Base-by-base conservation (phyloP, 2,888 invertebrate species). In the Drosophila percnosoma region DNA sequence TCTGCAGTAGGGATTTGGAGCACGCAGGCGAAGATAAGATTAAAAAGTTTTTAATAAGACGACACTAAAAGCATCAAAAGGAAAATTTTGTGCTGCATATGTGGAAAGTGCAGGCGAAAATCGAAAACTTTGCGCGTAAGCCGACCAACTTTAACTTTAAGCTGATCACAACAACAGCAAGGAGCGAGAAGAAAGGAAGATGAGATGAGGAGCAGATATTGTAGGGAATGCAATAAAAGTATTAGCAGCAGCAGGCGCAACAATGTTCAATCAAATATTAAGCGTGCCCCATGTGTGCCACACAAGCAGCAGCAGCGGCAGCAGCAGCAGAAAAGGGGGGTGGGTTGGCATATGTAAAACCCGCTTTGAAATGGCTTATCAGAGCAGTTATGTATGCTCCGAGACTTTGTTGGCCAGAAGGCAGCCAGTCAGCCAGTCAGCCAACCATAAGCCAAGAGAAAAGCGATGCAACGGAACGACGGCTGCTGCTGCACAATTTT, bases 1-100 rank as follows among this genome's bases (percentile, higher is more conserved):
- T 58, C 31, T 75, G 51, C 5, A 18, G 8, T 21, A 2, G 1
- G 7, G 18, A 7, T 7, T 21, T 8, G 27, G 18, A 27, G 33
- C 21, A 40, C 24, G 15, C 33, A 24, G 48, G 51, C 65, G 45
- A 31, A 69, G 66, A 87, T 76, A 72, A 87, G 90, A 85, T 88
- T 85, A 88, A 85, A 84, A 85, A 85, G 61, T 85, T 85, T 85
- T 85, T 85, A 85, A 85, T 85, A 85, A 85, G 85, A 85, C 85
- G 76, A 89, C 85, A 85, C 88, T 89, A 87, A 89, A 85, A 89
- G 90, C 90, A 89, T 87, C 90, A 85, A 89, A 85, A 68, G 55
- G 72, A 76, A 85, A 73, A 83, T 79, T 84, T 61, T 72, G 70
- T 72, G 73, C 68, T 73, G 78, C 82, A 71, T 73, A 75, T 84